Evolutionary conservation across 2,888 invertebrate genomes (phyloP), one percentile per base, ranked within the genome.

Genomic region (Cataglyphis livida): DNA sequence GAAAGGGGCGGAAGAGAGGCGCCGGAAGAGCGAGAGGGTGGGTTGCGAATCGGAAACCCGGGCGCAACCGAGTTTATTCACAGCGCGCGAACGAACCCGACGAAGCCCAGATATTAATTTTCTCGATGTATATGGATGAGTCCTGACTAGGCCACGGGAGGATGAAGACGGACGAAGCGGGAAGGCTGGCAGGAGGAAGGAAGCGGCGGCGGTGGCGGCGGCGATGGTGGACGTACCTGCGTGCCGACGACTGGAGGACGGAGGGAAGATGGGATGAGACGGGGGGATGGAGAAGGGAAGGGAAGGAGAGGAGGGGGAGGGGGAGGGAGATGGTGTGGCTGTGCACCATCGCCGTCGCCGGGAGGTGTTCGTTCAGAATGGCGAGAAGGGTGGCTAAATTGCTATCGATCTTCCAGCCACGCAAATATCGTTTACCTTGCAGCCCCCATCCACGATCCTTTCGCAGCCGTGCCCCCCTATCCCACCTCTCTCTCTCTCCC

Each of bases 51-150:
- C 83, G 84, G 83, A 84, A 78, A 70, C 76, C n/a, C 66, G 83
- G 74, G 73, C 84, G 76, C 84, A 89, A 89, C 87, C 88, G 90
- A 92, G 93, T 93, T 93, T 93, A 93, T 93, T 93, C 93, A 91
- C 71, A 28, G 44, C 59, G 89, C 87, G 91, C 89, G 91, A 92
- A 89, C 90, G 85, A 91, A 90, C 84, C 86, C 89, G 84, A 86
- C 89, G 89, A 89, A 91, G 89, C 88, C 87, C 88, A 90, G 92
- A 93, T 93, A 94, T 94, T 94, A 93, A 94, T 94, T 94, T 94
- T 93, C 92, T 81, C 91, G 92, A 93, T 94, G 93, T 94, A 93
- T 94, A 94, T 94, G 93, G 92, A 93, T 93, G 94, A 94, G 93
- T 90, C 89, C 88, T 89, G 90, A 91, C 91, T 92, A 90, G 87